phyloP scores from a whole-genome alignment of 2,888 invertebrate species.

The Empis stercorea region DNA sequence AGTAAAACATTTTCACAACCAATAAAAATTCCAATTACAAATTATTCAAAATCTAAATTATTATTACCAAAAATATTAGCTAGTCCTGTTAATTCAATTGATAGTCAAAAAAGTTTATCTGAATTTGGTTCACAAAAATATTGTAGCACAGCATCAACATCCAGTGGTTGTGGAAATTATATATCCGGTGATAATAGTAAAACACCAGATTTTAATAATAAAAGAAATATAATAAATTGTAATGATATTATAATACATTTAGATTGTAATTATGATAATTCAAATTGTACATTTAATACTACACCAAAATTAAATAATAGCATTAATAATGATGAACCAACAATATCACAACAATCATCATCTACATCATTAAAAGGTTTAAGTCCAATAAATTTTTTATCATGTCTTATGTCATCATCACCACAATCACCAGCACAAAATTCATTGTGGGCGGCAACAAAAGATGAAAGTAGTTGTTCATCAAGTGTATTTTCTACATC shows the following conservation, averaged over 20 bases:
- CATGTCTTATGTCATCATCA: constrained; percentile 5
- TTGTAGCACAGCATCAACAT: not conserved
- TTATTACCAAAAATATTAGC: not conserved
- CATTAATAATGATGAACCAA: constrained; percentile 4
- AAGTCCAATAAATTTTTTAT: constrained; percentile 8
- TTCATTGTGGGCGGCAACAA: not conserved
- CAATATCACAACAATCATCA: not conserved
- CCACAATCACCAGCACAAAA: not conserved
- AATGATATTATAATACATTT: constrained; percentile 35
- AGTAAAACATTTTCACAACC: constrained; percentile 23
- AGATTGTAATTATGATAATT: constrained; percentile 17
- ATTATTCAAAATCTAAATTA: constrained; percentile 5
- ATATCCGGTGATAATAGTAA: too few relatives aligned
- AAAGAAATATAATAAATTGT: constrained; percentile 25
- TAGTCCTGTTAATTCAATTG: not conserved
- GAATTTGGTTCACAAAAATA: not conserved
- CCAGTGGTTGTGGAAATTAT: not conserved
- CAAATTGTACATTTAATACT: not conserved
- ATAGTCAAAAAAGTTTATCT: not conserved
- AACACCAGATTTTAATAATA: too few relatives aligned
- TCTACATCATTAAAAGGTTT: not conserved
- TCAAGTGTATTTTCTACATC: constrained; percentile 14
- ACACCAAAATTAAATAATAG: not conserved
- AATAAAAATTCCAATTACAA: constrained; percentile 31
- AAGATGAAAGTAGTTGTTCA: not conserved